Evolutionary conservation across 2,888 invertebrate genomes (phyloP).

Genomic region (Drosophila longiperda): DNA sequence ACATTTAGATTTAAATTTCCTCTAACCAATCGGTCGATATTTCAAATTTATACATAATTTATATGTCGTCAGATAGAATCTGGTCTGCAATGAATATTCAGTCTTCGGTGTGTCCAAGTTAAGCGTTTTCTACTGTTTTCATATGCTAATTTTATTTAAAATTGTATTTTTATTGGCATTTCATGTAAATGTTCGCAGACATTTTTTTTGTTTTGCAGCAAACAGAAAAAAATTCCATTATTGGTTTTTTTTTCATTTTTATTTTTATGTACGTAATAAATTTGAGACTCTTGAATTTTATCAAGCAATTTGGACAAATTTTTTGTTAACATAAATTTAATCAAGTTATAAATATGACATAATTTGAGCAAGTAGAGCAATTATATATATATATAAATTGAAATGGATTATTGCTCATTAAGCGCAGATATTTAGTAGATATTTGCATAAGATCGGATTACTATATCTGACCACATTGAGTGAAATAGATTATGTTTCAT

Average conservation of each 20-base stretch:
- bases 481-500: not conserved
- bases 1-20: too few species aligned
- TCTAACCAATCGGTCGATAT: not conserved
- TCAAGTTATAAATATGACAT: not conserved
- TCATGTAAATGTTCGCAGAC: constrained; percentile 65
- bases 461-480: not conserved
- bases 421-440: not conserved
- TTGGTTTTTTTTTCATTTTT: constrained; percentile 24
- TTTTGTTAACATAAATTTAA: not conserved
- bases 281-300: constrained; percentile 6
- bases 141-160: constrained; percentile 59
- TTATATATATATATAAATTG: not conserved
- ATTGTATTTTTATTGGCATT: constrained; percentile 65
- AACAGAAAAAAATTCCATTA: constrained; percentile 32
- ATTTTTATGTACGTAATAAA: constrained; percentile 1
- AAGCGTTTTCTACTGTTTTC: not conserved
- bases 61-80: not conserved
- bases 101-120: not conserved
- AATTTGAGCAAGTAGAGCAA: not conserved
- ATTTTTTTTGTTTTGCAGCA: constrained; percentile 39
- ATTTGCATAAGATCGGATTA: not conserved
- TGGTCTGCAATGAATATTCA: not conserved
- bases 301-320: not conserved
- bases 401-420: not conserved
- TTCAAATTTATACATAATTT: not conserved